phyloP scores from a whole-genome alignment of 2,888 invertebrate genomes.

The Pasiphila rectangulata region DNA sequence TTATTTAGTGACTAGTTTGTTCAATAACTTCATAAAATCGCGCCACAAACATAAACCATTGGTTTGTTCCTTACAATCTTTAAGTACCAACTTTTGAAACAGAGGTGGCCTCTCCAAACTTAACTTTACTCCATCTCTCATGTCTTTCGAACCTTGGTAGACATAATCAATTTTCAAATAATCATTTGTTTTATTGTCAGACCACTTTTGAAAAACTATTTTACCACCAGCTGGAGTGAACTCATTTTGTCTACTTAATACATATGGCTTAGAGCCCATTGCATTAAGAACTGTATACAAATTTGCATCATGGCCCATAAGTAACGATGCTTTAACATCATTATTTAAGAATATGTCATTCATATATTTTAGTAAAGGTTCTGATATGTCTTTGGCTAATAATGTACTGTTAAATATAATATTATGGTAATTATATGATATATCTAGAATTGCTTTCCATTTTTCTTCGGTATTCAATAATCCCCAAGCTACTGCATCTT shows the following conservation, averaged over 20 bases:
- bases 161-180: conserved; percentile 61
- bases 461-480: conserved; percentile 36
- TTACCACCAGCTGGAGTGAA: conserved; percentile 62
- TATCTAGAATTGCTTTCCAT: conserved; percentile 51
- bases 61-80: conserved; percentile 45
- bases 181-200: conserved; percentile 37
- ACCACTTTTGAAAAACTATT: conserved; percentile 67
- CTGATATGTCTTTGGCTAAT: conserved; percentile 60
- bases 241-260: conserved; percentile 52
- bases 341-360: conserved; percentile 45
- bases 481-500: conserved; percentile 64
- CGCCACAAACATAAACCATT: conserved; percentile 62
- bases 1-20: conserved; percentile 8
- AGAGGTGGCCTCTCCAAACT: conserved; percentile 53
- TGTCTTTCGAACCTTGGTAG: conserved; percentile 55
- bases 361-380: conserved; percentile 55
- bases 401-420: conserved; percentile 59
- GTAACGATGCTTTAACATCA: conserved; percentile 44
- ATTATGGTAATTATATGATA: conserved; percentile 58
- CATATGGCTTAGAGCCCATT: conserved; percentile 51
- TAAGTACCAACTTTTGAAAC: conserved; percentile 48
- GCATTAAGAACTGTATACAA: conserved; percentile 56
- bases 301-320: conserved; percentile 73
- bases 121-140: conserved; percentile 50
- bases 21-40: conserved; percentile 21